phyloP scores from a whole-genome alignment of 2,113 vertebrate genomes.

The Cyanistes caeruleus region DNA sequence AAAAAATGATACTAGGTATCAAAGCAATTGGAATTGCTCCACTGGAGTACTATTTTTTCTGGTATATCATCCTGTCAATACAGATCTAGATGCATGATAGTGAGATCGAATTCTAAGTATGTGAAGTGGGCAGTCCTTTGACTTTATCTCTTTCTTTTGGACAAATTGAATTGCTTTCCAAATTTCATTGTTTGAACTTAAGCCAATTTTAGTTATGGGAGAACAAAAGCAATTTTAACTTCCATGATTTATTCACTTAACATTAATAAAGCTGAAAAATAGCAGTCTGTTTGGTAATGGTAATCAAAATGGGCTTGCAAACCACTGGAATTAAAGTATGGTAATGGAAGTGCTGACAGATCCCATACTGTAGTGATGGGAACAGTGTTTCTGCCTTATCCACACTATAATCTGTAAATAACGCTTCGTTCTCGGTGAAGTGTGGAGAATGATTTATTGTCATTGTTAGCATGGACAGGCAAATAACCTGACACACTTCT shows the following conservation, averaged over 20 bases:
- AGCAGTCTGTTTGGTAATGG: not conserved
- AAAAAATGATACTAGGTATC: not conserved
- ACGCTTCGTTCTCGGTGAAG: not conserved
- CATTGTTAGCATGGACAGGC: not conserved
- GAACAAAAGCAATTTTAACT: constrained; percentile 4
- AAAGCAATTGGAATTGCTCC: not conserved
- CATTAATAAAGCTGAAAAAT: constrained; percentile 53
- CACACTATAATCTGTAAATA: constrained; percentile 2
- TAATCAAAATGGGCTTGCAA: constrained; percentile 22
- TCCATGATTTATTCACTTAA: constrained; percentile 22
- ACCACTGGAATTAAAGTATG: constrained; percentile 18
- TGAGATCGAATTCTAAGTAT: not conserved
- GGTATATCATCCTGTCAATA: not conserved
- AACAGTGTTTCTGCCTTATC: constrained; percentile 28
- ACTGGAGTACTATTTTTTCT: not conserved
- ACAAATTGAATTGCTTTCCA: not conserved
- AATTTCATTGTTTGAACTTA: not conserved
- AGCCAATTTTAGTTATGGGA: constrained; percentile 27
- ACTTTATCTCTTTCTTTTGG: not conserved
- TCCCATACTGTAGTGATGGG: not conserved
- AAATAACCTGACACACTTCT: not conserved
- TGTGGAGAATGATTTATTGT: not conserved
- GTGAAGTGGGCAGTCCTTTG: not conserved
- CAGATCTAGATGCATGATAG: not conserved
- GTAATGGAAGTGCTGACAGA: constrained; percentile 36